Conservation (phyloP, 2,113 vertebrate species). For the Anser brachyrhynchus region DNA sequence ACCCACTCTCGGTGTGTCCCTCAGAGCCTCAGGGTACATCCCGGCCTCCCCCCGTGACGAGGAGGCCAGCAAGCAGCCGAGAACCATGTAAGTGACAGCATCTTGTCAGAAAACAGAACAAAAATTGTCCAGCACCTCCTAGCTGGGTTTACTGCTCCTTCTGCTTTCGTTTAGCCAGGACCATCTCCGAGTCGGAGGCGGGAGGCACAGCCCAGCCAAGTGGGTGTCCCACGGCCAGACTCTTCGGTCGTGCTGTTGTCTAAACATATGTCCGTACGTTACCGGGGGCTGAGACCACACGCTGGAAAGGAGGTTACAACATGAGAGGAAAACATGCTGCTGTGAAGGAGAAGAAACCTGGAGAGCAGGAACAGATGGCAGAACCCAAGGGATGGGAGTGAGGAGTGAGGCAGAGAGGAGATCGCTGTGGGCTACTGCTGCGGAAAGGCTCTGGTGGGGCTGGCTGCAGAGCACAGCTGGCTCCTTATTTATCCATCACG, state of each 20-base stretch:
- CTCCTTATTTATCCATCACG: conserved; percentile 24
- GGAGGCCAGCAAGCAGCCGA: neutral
- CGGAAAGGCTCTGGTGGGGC: neutral
- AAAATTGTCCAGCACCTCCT: neutral
- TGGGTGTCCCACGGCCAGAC: neutral
- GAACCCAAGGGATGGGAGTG: neutral
- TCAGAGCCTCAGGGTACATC: neutral
- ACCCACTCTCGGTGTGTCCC: neutral
- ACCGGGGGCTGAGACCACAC: neutral
- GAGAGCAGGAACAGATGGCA: conserved; percentile 1
- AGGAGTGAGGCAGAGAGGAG: neutral
- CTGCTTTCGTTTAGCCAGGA: conserved; percentile 25
- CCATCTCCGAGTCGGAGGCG: neutral
- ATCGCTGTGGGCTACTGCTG: neutral
- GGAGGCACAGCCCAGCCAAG: neutral
- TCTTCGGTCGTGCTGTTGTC: neutral
- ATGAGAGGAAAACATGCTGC: neutral
- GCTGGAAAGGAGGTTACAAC: conserved; percentile 15
- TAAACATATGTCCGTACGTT: neutral
- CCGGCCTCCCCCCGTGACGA: neutral
- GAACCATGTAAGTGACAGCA: neutral
- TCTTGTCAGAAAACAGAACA: conserved; percentile 25
- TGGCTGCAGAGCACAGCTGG: conserved; percentile 20
- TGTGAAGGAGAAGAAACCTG: conserved; percentile 10
- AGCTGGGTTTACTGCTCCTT: neutral